These are phyloP conservation scores for Colletes gigas DNA, from an alignment of 1,140 invertebrate species.

Conservation along the genomic window DNA sequence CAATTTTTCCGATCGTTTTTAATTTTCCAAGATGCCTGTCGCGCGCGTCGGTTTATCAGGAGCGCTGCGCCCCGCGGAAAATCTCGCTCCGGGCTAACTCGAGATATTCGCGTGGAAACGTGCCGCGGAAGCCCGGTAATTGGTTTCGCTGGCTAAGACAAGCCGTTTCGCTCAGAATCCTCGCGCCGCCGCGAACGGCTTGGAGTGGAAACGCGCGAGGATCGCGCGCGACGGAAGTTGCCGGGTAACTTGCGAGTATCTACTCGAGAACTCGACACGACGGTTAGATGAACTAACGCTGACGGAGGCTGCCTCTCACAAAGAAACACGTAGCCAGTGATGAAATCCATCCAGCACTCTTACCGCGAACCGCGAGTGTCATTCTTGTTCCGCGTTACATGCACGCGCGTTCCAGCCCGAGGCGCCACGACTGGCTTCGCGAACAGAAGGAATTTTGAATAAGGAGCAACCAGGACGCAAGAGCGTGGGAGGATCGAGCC, in stretches of 20 bases:
- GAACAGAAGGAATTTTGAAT: no score
- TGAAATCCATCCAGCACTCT: constrained; percentile 24
- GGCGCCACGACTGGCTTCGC: neutral
- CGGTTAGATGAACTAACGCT: constrained; percentile 12
- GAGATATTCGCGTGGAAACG: neutral
- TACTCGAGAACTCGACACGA: constrained; percentile 24
- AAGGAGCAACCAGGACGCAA: neutral
- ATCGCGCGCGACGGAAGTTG: constrained; percentile 33
- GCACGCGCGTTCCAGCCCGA: neutral
- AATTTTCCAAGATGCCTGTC: constrained; percentile 1
- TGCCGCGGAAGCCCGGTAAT: constrained; percentile 39
- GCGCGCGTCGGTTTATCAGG: neutral
- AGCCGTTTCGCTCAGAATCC: constrained; percentile 45
- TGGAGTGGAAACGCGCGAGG: constrained; percentile 2
- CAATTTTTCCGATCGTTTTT: neutral
- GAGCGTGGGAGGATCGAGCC: neutral
- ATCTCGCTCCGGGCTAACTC: constrained; percentile 7
- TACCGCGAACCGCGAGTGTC: neutral
- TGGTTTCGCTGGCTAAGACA: constrained; percentile 54
- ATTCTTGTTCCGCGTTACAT: neutral
- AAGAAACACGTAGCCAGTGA: constrained; percentile 1
- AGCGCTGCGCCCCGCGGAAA: neutral
- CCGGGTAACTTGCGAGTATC: constrained; percentile 54
- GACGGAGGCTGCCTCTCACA: constrained; percentile 5
- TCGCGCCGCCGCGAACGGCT: constrained; percentile 12